Base-by-base conservation (phyloP, 2,797 vertebrate genomes). In the Bryconaethiops microstoma region DNA sequence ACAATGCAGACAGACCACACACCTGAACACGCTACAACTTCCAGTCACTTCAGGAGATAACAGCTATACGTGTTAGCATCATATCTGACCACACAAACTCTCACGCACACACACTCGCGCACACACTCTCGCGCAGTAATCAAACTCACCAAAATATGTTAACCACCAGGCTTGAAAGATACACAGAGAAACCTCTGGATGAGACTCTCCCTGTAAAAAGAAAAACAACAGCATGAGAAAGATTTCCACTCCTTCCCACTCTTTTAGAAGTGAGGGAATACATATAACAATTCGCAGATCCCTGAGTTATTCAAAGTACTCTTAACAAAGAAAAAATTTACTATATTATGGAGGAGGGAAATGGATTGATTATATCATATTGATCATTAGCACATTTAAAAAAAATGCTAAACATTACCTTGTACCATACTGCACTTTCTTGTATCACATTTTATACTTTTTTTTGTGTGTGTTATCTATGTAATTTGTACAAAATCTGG, bases 131-230 rank as follows among this genome's bases (percentile, higher is more conserved):
- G n/a, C n/a, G n/a, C n/a, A 25, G 59, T 29, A 40, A 9, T n/a
- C 17, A 73, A 71, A 86, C 93, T 94, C 91, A 95, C 95, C 95
- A 90, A 96, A 95, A 85, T 95, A 96, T 23, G 93, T 95, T 72
- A 96, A 90, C 94, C 95, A 96, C 93, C 94, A 95, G 77, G 94
- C 95, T 89, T 96, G 95, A 78, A 95, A 94, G 84, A 91, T 85
- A 86, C 94, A 96, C 1, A 96, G 90, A 23, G 86, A 80, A 14
- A 93, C 94, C 77, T 91, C 88, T 23, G 91, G 90, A 86, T 93
- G 90, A 65, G 91, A 91, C 54, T 95, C 94, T 13, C 90, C 92
- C 95, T 95, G 82, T 48, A 71, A 42, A 76, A 35, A 85, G 39
- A 82, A 42, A 50, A 4, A 42, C 17, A 29, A 50, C 0, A 10